phyloP scores from a whole-genome alignment of 1,140 invertebrate species.

The Drosophila kepulauana region DNA sequence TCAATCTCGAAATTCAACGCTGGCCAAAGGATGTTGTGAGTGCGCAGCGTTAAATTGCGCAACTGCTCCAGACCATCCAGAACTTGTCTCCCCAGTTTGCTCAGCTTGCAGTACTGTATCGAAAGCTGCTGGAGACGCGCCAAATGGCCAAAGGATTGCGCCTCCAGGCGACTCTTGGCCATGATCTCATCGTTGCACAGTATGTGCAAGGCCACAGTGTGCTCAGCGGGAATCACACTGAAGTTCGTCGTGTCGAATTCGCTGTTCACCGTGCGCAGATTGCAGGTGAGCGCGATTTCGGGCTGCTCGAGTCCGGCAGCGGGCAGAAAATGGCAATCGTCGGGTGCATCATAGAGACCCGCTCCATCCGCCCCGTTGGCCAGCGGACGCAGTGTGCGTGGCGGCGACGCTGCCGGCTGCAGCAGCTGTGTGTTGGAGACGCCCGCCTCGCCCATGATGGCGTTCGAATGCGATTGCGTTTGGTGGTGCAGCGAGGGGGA shows the following conservation, averaged over 20 bases:
- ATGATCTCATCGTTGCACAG: conserved; percentile 91
- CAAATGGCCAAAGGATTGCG: conserved; percentile 92
- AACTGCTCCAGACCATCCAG: conserved; percentile 91
- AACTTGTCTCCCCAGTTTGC: conserved; percentile 90
- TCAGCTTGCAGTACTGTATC: conserved; percentile 94
- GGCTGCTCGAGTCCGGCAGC: conserved; percentile 82
- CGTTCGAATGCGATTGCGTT: conserved; percentile 71
- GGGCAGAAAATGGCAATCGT: conserved; percentile 88
- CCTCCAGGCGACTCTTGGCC: conserved; percentile 90
- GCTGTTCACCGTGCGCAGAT: conserved; percentile 91
- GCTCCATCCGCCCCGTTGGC: conserved; percentile 48
- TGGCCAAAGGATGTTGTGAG: conserved; percentile 91
- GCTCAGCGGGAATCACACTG: conserved; percentile 93
- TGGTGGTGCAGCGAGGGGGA: conserved; percentile 60
- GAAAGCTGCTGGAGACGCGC: conserved; percentile 91
- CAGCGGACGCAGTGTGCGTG: conserved; percentile 58
- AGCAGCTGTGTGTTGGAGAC: conserved; percentile 72
- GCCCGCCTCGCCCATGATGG: conserved; percentile 81
- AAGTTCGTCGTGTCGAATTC: conserved; percentile 95
- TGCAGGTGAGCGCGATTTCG: conserved; percentile 92
- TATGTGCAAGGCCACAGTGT: conserved; percentile 92
- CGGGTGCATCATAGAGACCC: conserved; percentile 90
- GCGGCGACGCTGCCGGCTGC: conserved; percentile 60
- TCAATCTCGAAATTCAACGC: conserved; percentile 92
- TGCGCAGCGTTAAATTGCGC: conserved; percentile 92